phyloP scores from a whole-genome alignment of 30 jellyfish, hydroid and myxozoan genomes.

The Rhopilema esculentum region DNA sequence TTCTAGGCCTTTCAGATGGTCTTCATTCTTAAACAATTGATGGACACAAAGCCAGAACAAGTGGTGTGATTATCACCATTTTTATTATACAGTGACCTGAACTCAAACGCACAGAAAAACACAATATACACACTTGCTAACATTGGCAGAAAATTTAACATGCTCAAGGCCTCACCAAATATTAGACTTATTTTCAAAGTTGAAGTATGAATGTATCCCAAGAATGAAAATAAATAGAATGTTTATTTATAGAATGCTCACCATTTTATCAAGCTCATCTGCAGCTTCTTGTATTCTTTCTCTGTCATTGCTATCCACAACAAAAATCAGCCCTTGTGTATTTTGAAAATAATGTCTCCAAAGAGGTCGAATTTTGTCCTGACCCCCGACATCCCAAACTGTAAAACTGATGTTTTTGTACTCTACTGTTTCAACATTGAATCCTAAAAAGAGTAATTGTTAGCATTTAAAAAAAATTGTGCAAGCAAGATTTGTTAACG shows the following conservation, averaged over 20 bases:
- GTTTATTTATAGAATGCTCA: conserved; percentile 3
- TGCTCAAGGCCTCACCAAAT: no score
- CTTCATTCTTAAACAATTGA: no score
- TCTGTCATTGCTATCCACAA: conserved; percentile 97
- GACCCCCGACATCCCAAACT: conserved; percentile 99
- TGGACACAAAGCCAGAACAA: no score
- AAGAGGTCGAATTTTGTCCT: conserved; percentile 98
- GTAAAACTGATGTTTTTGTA: conserved; percentile 96
- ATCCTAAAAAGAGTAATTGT: conserved; percentile 67
- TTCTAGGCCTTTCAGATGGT: no score
- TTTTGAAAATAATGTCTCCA: conserved; percentile 98
- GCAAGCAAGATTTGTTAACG: not conserved
- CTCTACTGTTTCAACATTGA: conserved; percentile 99
- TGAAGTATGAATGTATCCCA: no score
- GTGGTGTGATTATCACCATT: no score
- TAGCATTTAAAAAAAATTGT: not conserved
- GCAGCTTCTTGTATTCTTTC: conserved; percentile 98
- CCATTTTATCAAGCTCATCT: conserved; percentile 94
- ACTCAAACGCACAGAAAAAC: no score
- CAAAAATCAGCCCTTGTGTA: conserved; percentile 98
- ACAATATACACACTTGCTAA: no score
- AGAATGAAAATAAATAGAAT: no score
- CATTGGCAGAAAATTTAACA: no score
- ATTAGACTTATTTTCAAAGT: not conserved
- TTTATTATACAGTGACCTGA: no score